Evolutionary conservation across 2,113 vertebrate species (phyloP).

Genomic region (Takifugu flavidus): DNA sequence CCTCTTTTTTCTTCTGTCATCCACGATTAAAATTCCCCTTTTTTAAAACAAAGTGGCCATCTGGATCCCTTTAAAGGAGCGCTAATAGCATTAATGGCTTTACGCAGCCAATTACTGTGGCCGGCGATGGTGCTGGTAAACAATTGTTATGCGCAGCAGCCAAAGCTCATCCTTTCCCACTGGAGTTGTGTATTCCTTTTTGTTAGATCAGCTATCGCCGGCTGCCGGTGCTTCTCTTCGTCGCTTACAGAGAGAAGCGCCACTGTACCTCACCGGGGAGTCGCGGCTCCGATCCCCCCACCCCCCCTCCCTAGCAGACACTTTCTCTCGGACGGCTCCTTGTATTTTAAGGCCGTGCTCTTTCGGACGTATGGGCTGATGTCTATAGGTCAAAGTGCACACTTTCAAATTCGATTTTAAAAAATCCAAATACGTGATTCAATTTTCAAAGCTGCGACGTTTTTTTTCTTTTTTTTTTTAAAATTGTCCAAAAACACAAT

Average conservation of each 20-base stretch:
- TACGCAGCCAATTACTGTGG: slow-evolving; percentile 26
- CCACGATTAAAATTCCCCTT: slow-evolving; percentile 1
- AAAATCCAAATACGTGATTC: background rate
- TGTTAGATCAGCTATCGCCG: slow-evolving; percentile 9
- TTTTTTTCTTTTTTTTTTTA: no score
- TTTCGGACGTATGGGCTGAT: slow-evolving; percentile 41
- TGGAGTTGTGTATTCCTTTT: slow-evolving; percentile 50
- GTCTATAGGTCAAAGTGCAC: slow-evolving; percentile 8
- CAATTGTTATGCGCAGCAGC: slow-evolving; percentile 45
- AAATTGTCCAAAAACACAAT: no score
- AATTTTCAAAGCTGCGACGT: no score
- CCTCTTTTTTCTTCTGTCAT: background rate
- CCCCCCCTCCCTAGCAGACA: background rate
- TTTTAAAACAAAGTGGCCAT: slow-evolving; percentile 26
- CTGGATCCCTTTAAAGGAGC: slow-evolving; percentile 23
- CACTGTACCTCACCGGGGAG: slow-evolving; percentile 58
- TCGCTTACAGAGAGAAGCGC: slow-evolving; percentile 45
- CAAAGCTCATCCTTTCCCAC: slow-evolving; percentile 56
- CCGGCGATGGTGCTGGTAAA: slow-evolving; percentile 18
- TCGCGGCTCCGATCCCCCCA: slow-evolving; percentile 9
- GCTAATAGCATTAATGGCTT: slow-evolving; percentile 35
- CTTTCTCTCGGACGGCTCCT: slow-evolving; percentile 43
- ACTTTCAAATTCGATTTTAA: background rate
- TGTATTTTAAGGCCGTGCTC: slow-evolving; percentile 57
- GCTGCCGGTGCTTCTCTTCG: slow-evolving; percentile 38